phyloP scores from a whole-genome alignment of 1,140 invertebrate species.

The Apis laboriosa region DNA sequence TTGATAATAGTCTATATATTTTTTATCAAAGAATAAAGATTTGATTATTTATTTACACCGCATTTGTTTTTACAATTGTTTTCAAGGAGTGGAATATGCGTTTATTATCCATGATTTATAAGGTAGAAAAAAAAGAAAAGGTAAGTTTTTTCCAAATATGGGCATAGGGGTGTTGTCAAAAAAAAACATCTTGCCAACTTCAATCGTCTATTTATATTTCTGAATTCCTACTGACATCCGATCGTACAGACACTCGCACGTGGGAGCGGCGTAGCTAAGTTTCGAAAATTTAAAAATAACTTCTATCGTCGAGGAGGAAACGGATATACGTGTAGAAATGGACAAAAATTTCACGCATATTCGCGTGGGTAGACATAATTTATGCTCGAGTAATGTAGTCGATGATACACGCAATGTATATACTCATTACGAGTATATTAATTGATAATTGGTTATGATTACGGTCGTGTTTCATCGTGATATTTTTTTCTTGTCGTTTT shows the following conservation, averaged over 20 bases:
- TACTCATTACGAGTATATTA: constrained; percentile 16
- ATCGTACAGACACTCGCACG: constrained; percentile 72
- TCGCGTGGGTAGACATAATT: constrained; percentile 33
- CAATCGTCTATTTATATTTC: constrained; percentile 75
- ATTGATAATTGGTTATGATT: constrained; percentile 30
- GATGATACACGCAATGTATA: constrained; percentile 20
- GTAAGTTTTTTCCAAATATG: background rate
- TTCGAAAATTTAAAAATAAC: constrained; percentile 75
- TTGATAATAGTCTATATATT: too few relatives aligned
- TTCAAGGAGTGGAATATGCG: background rate
- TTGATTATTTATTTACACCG: background rate
- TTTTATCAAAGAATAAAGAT: too few relatives aligned
- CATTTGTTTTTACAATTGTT: background rate
- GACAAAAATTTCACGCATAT: constrained; percentile 60
- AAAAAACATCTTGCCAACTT: constrained; percentile 57
- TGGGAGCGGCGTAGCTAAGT: constrained; percentile 69
- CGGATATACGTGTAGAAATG: constrained; percentile 70
- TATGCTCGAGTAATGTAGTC: constrained; percentile 8
- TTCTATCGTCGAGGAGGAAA: constrained; percentile 71
- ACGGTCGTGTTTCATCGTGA: constrained; percentile 23
- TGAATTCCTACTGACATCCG: constrained; percentile 72
- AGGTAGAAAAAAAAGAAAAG: background rate
- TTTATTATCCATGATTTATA: background rate
- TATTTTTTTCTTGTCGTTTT: constrained; percentile 2
- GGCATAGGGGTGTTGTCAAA: background rate